phyloP scores from a whole-genome alignment of 2,888 invertebrate genomes.

The Lithodes maja region DNA sequence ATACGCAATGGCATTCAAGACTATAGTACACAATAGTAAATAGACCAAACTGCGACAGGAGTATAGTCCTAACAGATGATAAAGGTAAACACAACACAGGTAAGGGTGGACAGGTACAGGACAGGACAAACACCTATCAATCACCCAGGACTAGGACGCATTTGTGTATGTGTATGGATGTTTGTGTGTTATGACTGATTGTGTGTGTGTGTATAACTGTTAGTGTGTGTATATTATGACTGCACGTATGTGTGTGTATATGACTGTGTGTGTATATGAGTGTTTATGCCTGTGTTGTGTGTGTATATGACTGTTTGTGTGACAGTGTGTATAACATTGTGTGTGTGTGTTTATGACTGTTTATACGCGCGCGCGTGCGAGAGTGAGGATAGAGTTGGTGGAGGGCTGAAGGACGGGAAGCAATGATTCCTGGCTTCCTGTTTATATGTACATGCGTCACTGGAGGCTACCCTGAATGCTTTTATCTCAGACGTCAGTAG shows the following conservation, averaged over 20 bases:
- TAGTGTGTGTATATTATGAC: not conserved
- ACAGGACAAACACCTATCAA: too few relatives aligned
- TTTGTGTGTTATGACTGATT: not conserved
- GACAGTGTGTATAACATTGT: not conserved
- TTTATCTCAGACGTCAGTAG: too few relatives aligned
- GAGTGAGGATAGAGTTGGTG: not conserved
- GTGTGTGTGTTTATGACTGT: not conserved
- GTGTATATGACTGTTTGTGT: not conserved
- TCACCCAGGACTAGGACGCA: too few relatives aligned
- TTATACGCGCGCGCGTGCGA: not conserved
- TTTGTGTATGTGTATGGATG: not conserved
- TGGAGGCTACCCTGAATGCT: too few relatives aligned
- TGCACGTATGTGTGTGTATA: not conserved
- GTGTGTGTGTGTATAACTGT: not conserved
- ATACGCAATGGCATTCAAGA: too few relatives aligned
- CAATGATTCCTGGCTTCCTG: not conserved
- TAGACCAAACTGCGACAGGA: too few relatives aligned
- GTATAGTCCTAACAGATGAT: too few relatives aligned
- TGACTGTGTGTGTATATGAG: not conserved
- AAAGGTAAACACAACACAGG: too few relatives aligned
- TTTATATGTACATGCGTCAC: too few relatives aligned
- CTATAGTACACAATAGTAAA: too few relatives aligned
- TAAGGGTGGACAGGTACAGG: too few relatives aligned
- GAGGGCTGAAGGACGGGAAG: not conserved
- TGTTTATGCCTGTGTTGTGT: not conserved